Evolutionary conservation across 2,797 vertebrate genomes (phyloP).

Genomic region (Huso huso): DNA sequence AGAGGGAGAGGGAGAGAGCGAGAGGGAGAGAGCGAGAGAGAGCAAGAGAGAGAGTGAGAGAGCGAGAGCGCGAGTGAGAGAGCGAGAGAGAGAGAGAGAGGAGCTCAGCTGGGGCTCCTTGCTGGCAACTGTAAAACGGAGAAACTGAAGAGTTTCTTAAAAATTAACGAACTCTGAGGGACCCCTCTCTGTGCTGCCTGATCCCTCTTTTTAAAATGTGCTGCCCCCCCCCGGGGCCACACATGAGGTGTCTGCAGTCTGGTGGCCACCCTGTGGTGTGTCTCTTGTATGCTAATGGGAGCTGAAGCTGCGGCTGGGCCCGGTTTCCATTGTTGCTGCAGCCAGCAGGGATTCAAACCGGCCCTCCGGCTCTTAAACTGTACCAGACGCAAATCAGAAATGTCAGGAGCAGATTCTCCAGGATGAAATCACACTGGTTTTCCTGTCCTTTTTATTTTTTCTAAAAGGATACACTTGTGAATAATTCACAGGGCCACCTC

Average conservation of each 20-base stretch:
- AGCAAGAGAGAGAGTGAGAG: too few species aligned
- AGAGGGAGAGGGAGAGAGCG: too few species aligned
- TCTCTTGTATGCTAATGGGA: conserved; percentile 78
- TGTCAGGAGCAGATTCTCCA: conserved; percentile 55
- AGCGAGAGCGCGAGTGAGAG: too few species aligned
- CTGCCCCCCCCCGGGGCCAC: conserved; percentile 7
- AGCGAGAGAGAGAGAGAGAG: too few species aligned
- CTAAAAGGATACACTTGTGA: conserved; percentile 56
- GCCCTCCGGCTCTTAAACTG: conserved; percentile 41
- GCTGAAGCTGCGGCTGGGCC: conserved; percentile 60
- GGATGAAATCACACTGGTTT: conserved; percentile 34
- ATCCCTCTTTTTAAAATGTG: not conserved
- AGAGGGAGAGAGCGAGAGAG: too few species aligned
- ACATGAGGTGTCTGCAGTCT: conserved; percentile 42
- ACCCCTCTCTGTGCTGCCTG: conserved; percentile 19
- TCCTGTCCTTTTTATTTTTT: conserved; percentile 42
- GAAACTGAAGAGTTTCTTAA: not conserved
- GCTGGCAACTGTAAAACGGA: not conserved
- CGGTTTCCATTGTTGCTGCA: conserved; percentile 39
- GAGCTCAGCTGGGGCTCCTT: not conserved
- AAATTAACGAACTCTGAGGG: conserved; percentile 15
- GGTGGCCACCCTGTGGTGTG: conserved; percentile 57
- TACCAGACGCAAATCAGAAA: conserved; percentile 48
- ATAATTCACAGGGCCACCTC: conserved; percentile 48
- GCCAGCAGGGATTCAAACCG: conserved; percentile 43